A percentile compares a stretch with the other conserved stretches of the same genome.
These are phyloP conservation scores for Odobenus rosmarus DNA, from an alignment of 2,113 vertebrate species.

Conservation along the genomic window DNA sequence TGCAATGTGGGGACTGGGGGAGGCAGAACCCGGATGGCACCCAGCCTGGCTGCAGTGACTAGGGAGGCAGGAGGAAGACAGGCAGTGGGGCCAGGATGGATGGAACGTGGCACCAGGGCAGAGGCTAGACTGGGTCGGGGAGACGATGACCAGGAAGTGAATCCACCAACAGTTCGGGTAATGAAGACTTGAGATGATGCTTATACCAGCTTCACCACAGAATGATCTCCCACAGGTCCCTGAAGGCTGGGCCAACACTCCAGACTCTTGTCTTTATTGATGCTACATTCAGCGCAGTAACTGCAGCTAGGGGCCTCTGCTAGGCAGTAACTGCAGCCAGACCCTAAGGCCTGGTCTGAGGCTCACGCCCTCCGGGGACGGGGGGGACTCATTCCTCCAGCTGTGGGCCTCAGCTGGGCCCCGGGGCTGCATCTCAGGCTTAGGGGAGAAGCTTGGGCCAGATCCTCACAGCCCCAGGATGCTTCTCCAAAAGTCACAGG, in stretches of 20 bases:
- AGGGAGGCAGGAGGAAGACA: neutral
- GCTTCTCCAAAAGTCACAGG: neutral
- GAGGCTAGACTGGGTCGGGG: neutral
- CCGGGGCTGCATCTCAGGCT: neutral
- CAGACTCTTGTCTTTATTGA: conserved; percentile 9
- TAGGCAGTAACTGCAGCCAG: too few relatives aligned
- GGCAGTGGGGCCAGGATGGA: neutral
- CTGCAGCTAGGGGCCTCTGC: neutral
- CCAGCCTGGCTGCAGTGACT: neutral
- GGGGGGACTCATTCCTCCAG: neutral
- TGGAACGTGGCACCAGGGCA: neutral
- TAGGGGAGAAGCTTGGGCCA: neutral
- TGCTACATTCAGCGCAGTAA: neutral
- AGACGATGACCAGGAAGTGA: neutral
- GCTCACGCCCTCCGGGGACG: neutral
- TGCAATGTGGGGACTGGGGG: neutral
- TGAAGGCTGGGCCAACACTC: neutral
- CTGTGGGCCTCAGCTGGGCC: neutral
- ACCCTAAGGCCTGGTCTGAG: neutral
- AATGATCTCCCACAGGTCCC: neutral
- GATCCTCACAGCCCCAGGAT: neutral
- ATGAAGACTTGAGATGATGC: neutral
- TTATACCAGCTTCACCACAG: neutral
- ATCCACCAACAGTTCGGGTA: neutral
- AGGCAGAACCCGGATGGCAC: neutral